Evolutionary conservation across 2,797 vertebrate genomes (phyloP).

Genomic region (Anguilla megastoma): DNA sequence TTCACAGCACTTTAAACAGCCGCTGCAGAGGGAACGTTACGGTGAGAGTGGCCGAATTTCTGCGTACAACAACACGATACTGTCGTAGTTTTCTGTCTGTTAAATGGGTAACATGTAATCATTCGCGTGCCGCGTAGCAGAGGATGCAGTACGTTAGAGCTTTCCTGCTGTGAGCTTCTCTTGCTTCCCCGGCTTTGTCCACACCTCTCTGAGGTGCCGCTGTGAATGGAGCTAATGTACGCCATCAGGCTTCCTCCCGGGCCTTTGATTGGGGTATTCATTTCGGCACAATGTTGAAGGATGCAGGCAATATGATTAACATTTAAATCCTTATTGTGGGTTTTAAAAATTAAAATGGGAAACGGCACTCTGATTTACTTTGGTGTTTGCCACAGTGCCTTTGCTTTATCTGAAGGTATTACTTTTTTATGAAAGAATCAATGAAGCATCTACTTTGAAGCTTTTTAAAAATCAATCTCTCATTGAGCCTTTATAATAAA

Average conservation of each 20-base stretch:
- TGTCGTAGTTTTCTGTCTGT: not conserved
- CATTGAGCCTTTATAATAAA: slow-evolving; percentile 18
- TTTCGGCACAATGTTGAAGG: not conserved
- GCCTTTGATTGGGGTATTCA: slow-evolving; percentile 32
- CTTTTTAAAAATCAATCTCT: slow-evolving; percentile 20
- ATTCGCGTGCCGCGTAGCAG: not conserved
- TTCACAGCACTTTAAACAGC: slow-evolving; percentile 20
- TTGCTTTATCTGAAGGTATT: slow-evolving; percentile 6
- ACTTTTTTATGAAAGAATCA: slow-evolving; percentile 12
- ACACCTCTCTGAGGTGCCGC: not conserved
- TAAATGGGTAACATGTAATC: not conserved
- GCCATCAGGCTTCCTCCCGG: not conserved
- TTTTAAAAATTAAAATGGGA: slow-evolving; percentile 5
- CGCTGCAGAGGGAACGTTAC: slow-evolving; percentile 6
- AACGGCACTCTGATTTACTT: not conserved
- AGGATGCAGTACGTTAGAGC: not conserved
- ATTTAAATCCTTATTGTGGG: slow-evolving; percentile 11
- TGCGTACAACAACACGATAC: not conserved
- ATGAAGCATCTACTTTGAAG: not conserved
- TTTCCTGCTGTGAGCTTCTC: not conserved
- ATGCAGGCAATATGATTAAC: slow-evolving; percentile 6
- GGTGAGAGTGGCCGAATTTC: not conserved
- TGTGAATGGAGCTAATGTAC: slow-evolving; percentile 18
- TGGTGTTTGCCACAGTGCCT: not conserved
- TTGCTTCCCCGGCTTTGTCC: not conserved